Evolutionary conservation across 1,140 invertebrate genomes (phyloP).

Genomic region (Philopotamus ludificatus): DNA sequence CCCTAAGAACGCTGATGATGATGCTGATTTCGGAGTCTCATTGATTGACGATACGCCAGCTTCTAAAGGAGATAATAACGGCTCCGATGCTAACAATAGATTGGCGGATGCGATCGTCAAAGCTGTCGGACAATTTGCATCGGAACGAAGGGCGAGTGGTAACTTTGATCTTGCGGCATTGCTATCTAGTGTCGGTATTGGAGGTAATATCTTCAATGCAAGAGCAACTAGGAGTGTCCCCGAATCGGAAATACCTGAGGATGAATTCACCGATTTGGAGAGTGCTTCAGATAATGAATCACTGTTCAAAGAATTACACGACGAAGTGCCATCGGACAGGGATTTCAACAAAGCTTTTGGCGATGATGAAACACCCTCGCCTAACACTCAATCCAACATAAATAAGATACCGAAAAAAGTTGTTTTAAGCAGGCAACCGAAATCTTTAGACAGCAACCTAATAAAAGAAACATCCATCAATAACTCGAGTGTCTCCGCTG

Average conservation of each 20-base stretch:
- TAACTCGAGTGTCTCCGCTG: constrained; percentile 18
- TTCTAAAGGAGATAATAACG: constrained; percentile 14
- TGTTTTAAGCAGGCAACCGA: constrained; percentile 23
- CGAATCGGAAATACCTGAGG: background rate
- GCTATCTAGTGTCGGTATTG: constrained; percentile 15
- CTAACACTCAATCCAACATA: constrained; percentile 24
- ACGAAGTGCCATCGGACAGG: constrained; percentile 5
- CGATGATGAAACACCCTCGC: background rate
- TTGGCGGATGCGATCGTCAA: constrained; percentile 29
- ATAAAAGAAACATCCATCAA: constrained; percentile 9
- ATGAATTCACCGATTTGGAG: constrained; percentile 42
- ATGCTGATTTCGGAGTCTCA: constrained; percentile 32
- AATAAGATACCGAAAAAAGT: constrained; percentile 34
- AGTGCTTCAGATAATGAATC: constrained; percentile 44
- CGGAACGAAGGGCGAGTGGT: constrained; percentile 12
- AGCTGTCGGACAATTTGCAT: constrained; percentile 26
- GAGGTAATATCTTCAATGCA: constrained; percentile 1
- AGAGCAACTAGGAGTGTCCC: background rate
- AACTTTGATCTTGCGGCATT: constrained; percentile 24
- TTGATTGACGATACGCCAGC: constrained; percentile 29
- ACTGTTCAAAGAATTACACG: constrained; percentile 9
- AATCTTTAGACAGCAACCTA: constrained; percentile 28
- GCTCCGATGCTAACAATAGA: constrained; percentile 1
- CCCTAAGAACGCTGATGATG: constrained; percentile 17
- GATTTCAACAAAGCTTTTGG: constrained; percentile 8